Percentiles rank a stretch among this genome's conserved stretches.
These are phyloP conservation scores for Charadrius vociferus DNA, from an alignment of 2,113 vertebrate species.

Conservation along the genomic window DNA sequence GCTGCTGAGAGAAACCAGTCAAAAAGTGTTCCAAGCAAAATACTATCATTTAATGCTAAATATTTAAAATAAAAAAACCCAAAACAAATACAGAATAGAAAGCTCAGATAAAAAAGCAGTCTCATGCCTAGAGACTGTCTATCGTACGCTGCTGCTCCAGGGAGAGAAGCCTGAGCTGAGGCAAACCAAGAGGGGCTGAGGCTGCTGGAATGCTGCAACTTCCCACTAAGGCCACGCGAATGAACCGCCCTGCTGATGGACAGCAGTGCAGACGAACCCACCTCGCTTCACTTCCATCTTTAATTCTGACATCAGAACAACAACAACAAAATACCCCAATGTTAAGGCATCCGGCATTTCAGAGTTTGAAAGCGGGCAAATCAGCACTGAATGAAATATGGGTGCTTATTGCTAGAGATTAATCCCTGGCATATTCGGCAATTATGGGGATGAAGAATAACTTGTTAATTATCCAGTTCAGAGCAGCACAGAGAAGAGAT, in stretches of 20 bases:
- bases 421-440: background rate
- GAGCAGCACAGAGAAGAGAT: background rate
- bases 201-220: background rate
- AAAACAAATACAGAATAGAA: background rate
- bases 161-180: background rate
- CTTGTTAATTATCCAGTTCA: background rate
- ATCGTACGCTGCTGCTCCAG: accelerated
- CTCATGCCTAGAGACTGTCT: background rate
- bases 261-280: background rate
- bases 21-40: background rate
- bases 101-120: background rate
- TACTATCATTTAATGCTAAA: background rate
- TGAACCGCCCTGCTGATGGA: background rate
- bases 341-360: background rate
- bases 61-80: background rate
- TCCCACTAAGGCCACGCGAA: background rate
- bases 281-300: background rate
- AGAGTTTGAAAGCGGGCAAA: background rate
- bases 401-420: background rate
- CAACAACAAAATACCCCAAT: background rate
- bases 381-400: background rate
- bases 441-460: background rate
- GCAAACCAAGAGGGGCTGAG: background rate
- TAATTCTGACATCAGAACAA: background rate
- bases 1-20: background rate